phyloP scores from a whole-genome alignment of 2,888 invertebrate species.

The Sericinus montela region DNA sequence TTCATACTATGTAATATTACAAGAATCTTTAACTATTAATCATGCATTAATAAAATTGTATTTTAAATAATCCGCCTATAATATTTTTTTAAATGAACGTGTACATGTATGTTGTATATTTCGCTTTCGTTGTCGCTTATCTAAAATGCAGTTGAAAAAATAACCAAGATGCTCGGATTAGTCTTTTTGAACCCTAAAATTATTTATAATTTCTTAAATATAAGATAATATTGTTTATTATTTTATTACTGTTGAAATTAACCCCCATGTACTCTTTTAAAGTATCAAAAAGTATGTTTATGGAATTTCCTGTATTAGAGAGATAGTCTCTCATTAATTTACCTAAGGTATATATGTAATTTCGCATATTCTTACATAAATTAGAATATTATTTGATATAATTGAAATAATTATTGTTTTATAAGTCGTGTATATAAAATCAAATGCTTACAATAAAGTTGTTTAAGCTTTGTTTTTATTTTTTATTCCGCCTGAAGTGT shows the following conservation, averaged over 20 bases:
- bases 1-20: too few relatives aligned
- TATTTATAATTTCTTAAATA: too few relatives aligned
- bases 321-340: not conserved
- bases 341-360: constrained; percentile 2
- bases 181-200: too few relatives aligned
- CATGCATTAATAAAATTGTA: too few relatives aligned
- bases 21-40: too few relatives aligned
- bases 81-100: too few relatives aligned
- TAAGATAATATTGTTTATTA: not conserved
- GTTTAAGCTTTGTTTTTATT: constrained; percentile 33
- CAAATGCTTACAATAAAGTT: constrained; percentile 63
- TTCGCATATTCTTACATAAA: constrained; percentile 2
- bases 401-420: constrained; percentile 22
- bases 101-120: too few relatives aligned
- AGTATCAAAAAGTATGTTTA: not conserved
- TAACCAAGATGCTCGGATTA: too few relatives aligned
- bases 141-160: too few relatives aligned
- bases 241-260: not conserved
- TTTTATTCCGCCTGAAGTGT: constrained; percentile 23
- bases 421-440: constrained; percentile 62
- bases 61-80: too few relatives aligned
- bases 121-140: too few relatives aligned
- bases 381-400: constrained; percentile 5
- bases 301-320: not conserved
- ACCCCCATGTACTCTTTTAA: not conserved